Conservation (phyloP, 2,797 vertebrate species). For the Australoheros facetus region DNA sequence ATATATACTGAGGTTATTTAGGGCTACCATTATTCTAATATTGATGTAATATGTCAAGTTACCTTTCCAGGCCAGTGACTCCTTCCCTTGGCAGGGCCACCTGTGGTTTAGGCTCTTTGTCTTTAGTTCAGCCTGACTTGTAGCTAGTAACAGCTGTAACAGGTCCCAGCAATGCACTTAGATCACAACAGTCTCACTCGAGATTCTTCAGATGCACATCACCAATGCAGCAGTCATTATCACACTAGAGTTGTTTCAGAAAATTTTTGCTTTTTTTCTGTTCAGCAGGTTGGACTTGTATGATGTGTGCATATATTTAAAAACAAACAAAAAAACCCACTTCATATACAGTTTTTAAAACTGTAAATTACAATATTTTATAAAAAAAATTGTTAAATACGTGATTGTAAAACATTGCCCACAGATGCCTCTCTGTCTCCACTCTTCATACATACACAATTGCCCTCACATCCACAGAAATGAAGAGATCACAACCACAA, state of each 20-base stretch:
- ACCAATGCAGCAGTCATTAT: no score
- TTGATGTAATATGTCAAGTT: not conserved
- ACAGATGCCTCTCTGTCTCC: conserved; percentile 12
- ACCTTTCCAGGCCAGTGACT: not conserved
- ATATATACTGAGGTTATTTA: not conserved
- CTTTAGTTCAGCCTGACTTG: not conserved
- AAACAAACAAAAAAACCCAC: not conserved
- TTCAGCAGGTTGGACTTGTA: not conserved
- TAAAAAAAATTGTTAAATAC: not conserved
- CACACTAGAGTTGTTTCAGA: not conserved
- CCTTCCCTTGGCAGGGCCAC: not conserved
- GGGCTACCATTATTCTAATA: not conserved
- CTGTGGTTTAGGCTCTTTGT: not conserved
- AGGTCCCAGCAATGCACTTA: no score
- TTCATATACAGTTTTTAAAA: not conserved
- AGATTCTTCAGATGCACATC: not conserved
- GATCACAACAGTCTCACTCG: not conserved
- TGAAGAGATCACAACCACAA: conserved; percentile 45
- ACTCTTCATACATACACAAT: conserved; percentile 29
- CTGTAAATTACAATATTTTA: not conserved
- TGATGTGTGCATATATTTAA: not conserved
- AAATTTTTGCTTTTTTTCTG: not conserved
- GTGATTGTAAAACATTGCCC: conserved; percentile 2
- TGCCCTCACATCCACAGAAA: conserved; percentile 37
- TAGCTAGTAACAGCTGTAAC: not conserved